Conservation (phyloP, 2,113 vertebrate genomes). For the Pterophyllum scalare region DNA sequence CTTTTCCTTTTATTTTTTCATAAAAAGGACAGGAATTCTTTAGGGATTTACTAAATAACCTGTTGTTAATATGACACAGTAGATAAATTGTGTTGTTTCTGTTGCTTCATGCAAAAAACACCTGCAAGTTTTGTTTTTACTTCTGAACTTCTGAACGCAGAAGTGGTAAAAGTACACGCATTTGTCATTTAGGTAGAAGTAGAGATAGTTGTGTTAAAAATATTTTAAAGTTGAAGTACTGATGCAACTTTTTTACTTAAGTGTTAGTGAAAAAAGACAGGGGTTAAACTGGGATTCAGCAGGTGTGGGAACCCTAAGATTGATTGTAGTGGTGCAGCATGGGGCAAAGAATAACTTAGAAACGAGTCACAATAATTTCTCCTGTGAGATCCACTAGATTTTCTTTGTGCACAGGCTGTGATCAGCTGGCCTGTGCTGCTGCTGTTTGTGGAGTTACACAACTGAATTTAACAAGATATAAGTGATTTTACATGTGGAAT, state of each 20-base stretch:
- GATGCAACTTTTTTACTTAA: neutral
- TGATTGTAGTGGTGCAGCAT: neutral
- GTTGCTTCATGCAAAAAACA: neutral
- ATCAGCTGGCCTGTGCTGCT: neutral
- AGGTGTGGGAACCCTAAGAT: neutral
- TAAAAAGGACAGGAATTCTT: neutral
- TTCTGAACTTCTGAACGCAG: neutral
- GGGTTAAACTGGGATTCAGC: neutral
- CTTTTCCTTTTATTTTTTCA: neutral
- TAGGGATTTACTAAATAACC: neutral
- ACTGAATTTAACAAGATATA: neutral
- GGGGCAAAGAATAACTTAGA: neutral
- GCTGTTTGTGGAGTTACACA: neutral
- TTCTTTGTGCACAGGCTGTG: neutral
- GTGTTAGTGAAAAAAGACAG: neutral
- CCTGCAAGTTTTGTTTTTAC: neutral
- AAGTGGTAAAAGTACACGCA: neutral
- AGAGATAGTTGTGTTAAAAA: neutral
- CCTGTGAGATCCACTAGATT: neutral
- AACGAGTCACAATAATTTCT: neutral
- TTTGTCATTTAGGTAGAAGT: neutral
- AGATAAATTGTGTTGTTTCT: neutral
- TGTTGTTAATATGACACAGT: neutral
- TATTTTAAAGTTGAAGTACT: neutral
- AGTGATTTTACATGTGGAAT: neutral